These are phyloP conservation scores for Rhinolophus sinicus DNA, from an alignment of 2,113 vertebrate genomes.

Conservation along the genomic window DNA sequence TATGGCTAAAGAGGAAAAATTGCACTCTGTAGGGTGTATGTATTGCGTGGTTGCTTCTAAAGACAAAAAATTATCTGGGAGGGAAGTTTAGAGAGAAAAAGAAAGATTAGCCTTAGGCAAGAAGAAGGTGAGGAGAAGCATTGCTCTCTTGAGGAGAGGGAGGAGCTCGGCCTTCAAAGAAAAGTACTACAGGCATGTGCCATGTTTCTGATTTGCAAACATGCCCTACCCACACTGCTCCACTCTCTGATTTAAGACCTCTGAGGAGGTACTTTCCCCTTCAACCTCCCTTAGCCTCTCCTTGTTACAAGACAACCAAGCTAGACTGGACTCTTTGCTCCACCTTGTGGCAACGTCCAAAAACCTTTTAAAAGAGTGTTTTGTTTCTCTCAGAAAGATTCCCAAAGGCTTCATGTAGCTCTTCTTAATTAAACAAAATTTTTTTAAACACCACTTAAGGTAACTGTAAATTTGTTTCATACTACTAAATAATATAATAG, in stretches of 20 bases:
- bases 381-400: neutral
- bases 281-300: neutral
- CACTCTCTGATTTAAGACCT: neutral
- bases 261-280: too few species aligned
- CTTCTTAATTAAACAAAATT: neutral
- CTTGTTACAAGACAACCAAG: neutral
- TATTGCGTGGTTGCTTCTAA: neutral
- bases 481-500: neutral
- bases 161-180: neutral
- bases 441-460: neutral
- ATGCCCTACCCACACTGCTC: accelerated
- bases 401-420: neutral
- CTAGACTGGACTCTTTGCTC: neutral
- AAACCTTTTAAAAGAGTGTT: neutral
- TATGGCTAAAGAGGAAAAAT: neutral
- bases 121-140: neutral
- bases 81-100: neutral
- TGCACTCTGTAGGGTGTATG: too few species aligned
- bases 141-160: neutral
- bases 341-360: constrained; percentile 41
- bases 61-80: neutral
- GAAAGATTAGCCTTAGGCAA: neutral
- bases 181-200: neutral
- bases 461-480: neutral
- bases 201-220: neutral